These are phyloP conservation scores for Tachina fera DNA, from an alignment of 2,888 invertebrate genomes.

Conservation along the genomic window DNA sequence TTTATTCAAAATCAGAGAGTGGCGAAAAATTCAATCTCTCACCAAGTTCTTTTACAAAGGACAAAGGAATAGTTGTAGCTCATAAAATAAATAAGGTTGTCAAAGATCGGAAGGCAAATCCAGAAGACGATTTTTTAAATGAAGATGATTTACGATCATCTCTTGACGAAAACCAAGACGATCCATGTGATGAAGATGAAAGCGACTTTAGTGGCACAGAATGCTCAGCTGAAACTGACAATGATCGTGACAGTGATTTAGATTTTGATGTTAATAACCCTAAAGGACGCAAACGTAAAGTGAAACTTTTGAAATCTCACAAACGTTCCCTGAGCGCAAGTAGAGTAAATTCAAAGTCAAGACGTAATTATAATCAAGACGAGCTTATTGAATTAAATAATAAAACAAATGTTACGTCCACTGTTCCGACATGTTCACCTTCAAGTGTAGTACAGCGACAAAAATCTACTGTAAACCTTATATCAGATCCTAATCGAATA, in stretches of 20 bases:
- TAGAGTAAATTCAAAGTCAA: constrained; percentile 50
- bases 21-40: constrained; percentile 38
- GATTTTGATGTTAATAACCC: constrained; percentile 86
- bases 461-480: constrained; percentile 45
- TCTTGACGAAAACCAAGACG: constrained; percentile 74
- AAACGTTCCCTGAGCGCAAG: constrained; percentile 54
- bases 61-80: neutral
- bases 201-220: constrained; percentile 82
- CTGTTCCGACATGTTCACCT: neutral
- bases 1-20: constrained; percentile 30
- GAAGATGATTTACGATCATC: constrained; percentile 74
- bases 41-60: constrained; percentile 9
- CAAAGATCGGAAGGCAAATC: constrained; percentile 30
- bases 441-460: constrained; percentile 28
- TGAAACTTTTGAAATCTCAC: constrained; percentile 49
- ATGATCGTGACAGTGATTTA: constrained; percentile 86
- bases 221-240: constrained; percentile 81
- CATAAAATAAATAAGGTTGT: constrained; percentile 44
- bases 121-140: constrained; percentile 66
- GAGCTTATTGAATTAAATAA: constrained; percentile 42
- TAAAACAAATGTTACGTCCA: constrained; percentile 15
- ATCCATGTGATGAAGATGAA: constrained; percentile 81
- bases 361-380: constrained; percentile 51
- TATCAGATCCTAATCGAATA: constrained; percentile 46
- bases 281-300: constrained; percentile 77